These are phyloP conservation scores for Pachydiplax longipennis DNA, from an alignment of 2,888 invertebrate species.

Conservation along the genomic window DNA sequence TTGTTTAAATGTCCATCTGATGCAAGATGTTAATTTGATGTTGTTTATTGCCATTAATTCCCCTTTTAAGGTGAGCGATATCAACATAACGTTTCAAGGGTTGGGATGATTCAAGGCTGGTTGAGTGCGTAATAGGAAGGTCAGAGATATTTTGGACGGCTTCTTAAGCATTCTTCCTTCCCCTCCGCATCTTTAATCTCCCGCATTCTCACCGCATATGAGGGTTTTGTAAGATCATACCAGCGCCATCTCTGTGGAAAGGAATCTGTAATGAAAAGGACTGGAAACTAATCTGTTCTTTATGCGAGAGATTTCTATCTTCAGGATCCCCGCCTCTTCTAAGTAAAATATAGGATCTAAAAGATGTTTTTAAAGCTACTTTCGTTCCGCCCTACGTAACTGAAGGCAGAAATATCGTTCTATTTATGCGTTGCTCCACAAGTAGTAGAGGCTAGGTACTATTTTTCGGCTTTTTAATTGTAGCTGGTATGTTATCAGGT, in stretches of 20 bases:
- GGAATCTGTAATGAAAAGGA: background rate
- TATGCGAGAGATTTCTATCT: background rate
- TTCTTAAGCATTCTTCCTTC: background rate
- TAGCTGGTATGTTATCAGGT: no score
- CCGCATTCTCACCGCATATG: background rate
- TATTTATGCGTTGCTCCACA: no score
- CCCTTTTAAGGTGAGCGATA: no score
- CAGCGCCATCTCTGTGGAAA: background rate
- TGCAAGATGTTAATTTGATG: no score
- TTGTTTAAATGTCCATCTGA: no score
- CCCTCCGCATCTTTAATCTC: background rate
- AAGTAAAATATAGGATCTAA: background rate
- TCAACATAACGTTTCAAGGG: no score
- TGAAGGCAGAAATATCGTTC: background rate
- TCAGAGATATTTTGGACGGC: background rate
- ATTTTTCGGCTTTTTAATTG: no score
- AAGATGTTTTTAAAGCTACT: background rate
- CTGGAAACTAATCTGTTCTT: background rate
- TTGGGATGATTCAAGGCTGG: background rate
- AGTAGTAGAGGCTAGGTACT: no score
- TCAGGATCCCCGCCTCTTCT: background rate
- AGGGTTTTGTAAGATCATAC: background rate
- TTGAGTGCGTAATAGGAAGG: constrained; percentile 13
- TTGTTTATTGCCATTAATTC: no score
- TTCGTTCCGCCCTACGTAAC: background rate